Evolutionary conservation across 2,888 invertebrate species (phyloP), one percentile per base, ranked within the genome.

Genomic region (Gastracanthus pulcherrimus): DNA sequence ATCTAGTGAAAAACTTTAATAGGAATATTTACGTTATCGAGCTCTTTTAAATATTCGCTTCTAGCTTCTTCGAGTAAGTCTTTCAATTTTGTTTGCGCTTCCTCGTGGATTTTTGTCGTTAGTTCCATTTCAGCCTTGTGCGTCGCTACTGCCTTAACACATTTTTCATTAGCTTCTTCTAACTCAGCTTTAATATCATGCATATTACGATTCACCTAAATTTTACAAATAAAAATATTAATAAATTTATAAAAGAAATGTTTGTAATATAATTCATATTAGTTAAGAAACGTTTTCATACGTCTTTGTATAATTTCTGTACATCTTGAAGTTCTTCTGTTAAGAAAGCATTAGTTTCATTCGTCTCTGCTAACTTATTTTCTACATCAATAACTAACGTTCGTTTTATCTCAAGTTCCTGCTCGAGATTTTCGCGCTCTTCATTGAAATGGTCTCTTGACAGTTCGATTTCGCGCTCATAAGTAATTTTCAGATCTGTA

Each of bases 281-380:
- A 64, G 16, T 41, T 29, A 26, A 70, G 60, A 41, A 16, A 36
- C n/a, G n/a, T n/a, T n/a, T 7, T 7, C 84, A 75, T 67, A 89
- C 88, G 34, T 89, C 87, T 81, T 86, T 86, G 70, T 87, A 87
- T 48, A 86, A 84, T 72, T 83, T 85, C 79, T 88, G 85, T 9
- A 88, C 83, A 67, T 88, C 84, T 34, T 86, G 79, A 34, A 89
- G 82, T 80, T 88, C 86, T 70, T 82, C 83, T 3, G 81, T 82
- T 38, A 82, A 85, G 48, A 82, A 87, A 55, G 72, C 64, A 55
- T 88, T 87, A 3, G 82, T 86, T 41, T 86, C 85, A 4, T 82
- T 74, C 0, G 71, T n/a, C 41, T 87, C 84, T 38, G 86, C 74
- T 51, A 84, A 80, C 74, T 86, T 85, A 3, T 66, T 62, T 41